phyloP scores from a whole-genome alignment of 1,140 invertebrate genomes.

The Lordiphosa collinella region DNA sequence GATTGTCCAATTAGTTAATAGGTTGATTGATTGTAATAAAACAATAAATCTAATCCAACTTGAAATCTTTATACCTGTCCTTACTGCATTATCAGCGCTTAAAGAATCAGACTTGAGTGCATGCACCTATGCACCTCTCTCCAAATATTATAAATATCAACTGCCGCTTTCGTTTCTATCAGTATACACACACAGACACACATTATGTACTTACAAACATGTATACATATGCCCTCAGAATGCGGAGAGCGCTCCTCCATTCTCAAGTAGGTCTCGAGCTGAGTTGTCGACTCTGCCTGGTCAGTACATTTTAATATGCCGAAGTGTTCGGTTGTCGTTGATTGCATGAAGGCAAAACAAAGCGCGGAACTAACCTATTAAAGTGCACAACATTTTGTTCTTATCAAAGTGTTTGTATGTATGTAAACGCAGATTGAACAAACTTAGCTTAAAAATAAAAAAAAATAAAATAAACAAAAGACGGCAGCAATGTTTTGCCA shows the following conservation, averaged over 20 bases:
- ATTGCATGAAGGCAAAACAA: background rate
- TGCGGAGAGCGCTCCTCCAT: background rate
- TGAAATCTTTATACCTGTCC: too few relatives aligned
- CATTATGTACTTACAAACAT: slow-evolving; percentile 3
- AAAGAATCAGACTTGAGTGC: too few relatives aligned
- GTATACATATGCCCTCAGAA: slow-evolving; percentile 16
- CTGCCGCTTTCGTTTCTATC: slow-evolving; percentile 7
- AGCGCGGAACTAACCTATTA: slow-evolving; percentile 5
- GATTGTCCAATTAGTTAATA: too few relatives aligned
- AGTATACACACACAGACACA: slow-evolving; percentile 3
- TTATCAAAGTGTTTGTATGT: slow-evolving; percentile 1
- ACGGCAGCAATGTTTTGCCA: slow-evolving; percentile 19
- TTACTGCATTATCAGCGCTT: too few relatives aligned
- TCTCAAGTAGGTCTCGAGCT: slow-evolving; percentile 45
- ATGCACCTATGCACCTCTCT: too few relatives aligned
- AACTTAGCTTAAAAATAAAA: background rate
- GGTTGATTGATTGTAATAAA: too few relatives aligned
- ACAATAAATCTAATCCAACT: too few relatives aligned
- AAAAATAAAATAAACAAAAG: background rate
- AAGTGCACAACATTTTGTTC: slow-evolving; percentile 18
- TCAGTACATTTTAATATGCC: slow-evolving; percentile 23
- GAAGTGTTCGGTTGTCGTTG: slow-evolving; percentile 20
- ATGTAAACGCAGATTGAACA: background rate
- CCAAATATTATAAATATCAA: background rate
- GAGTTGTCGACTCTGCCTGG: slow-evolving; percentile 19